Evolutionary conservation across 2,888 invertebrate genomes (phyloP).

Genomic region (Lordiphosa fenestrarum): DNA sequence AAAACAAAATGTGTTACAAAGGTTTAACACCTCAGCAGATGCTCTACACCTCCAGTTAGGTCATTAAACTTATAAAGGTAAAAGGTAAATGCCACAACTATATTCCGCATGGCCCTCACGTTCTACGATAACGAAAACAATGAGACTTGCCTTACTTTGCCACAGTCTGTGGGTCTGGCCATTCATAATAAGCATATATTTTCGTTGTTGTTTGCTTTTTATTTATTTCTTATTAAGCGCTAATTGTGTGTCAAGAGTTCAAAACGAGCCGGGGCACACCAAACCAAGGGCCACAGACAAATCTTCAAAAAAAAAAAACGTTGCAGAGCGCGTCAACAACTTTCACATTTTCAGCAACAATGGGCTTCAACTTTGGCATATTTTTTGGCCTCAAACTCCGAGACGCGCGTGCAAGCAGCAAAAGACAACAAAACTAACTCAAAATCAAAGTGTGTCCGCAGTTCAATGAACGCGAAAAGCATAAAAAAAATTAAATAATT

Average conservation of each 20-base stretch:
- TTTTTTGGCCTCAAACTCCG: conserved; percentile 24
- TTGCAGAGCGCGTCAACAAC: conserved; percentile 25
- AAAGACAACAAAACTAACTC: conserved; percentile 11
- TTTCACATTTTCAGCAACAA: conserved; percentile 42
- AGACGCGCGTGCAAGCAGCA: conserved; percentile 35
- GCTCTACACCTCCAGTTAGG: too few species aligned
- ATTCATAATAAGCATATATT: conserved; percentile 7
- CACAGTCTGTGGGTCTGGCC: neutral
- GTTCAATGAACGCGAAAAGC: conserved; percentile 18
- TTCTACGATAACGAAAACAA: neutral
- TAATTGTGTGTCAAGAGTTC: conserved; percentile 43
- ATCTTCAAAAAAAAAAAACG: conserved; percentile 28
- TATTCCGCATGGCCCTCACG: conserved; percentile 8
- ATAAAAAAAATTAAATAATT: conserved; percentile 39
- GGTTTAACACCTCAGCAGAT: too few species aligned
- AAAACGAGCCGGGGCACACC: conserved; percentile 9
- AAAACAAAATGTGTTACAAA: too few species aligned
- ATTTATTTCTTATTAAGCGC: conserved; percentile 20
- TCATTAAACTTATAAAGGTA: too few species aligned
- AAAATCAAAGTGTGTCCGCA: conserved; percentile 14
- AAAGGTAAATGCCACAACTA: conserved; percentile 14
- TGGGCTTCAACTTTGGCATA: conserved; percentile 45
- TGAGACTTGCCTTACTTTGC: conserved; percentile 4
- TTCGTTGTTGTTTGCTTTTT: conserved; percentile 3
- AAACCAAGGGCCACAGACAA: conserved; percentile 1